A percentile compares a stretch with the other conserved stretches of the same genome.
Conservation (phyloP, 2,888 invertebrate genomes). For the Carpatolechia fugitivella region DNA sequence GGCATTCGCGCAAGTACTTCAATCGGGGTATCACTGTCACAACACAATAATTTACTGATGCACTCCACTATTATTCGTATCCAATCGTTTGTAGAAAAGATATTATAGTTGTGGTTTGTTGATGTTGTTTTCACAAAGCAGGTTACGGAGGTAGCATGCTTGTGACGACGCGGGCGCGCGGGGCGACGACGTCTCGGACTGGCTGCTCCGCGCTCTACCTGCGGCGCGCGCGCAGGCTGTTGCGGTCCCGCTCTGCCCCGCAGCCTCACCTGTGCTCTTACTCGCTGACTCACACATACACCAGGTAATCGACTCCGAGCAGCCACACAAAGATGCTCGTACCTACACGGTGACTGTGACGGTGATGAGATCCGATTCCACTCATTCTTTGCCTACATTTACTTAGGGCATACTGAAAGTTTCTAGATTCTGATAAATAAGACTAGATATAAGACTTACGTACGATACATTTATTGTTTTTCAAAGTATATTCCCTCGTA, state of each 20-base stretch:
- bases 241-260: not conserved
- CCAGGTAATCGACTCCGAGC: constrained; percentile 15
- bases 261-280: constrained; percentile 26
- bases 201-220: constrained; percentile 49
- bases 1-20: constrained; percentile 71
- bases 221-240: constrained; percentile 37
- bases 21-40: constrained; percentile 25
- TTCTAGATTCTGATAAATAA: too few relatives aligned
- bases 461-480: too few relatives aligned
- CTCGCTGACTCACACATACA: constrained; percentile 15
- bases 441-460: too few relatives aligned
- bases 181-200: constrained; percentile 59
- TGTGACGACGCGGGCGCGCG: constrained; percentile 58
- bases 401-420: too few relatives aligned
- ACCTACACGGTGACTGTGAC: constrained; percentile 10
- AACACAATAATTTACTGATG: not conserved
- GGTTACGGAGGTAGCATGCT: constrained; percentile 38
- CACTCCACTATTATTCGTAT: constrained; percentile 15
- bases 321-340: constrained; percentile 16
- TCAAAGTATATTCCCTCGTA: too few relatives aligned
- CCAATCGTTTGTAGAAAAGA: constrained; percentile 4
- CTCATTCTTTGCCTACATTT: constrained; percentile 19
- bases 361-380: constrained; percentile 17
- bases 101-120: constrained; percentile 13
- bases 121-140: constrained; percentile 47